These are phyloP conservation scores for Drosophila tsacasi DNA, from an alignment of 1,140 invertebrate species.

Conservation along the genomic window DNA sequence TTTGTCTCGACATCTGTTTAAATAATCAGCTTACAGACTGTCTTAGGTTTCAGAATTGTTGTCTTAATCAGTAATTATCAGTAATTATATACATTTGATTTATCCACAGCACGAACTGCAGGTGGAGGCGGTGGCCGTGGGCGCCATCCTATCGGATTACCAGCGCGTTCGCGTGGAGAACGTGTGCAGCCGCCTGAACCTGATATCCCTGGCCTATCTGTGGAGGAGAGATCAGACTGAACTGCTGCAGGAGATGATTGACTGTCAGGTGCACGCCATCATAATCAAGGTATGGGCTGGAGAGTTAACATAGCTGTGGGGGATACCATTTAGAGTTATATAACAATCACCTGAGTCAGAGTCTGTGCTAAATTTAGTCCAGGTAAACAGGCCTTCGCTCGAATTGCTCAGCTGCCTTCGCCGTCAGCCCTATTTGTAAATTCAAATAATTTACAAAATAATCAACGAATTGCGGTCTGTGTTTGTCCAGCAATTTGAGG, in stretches of 20 bases:
- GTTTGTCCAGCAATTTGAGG: constrained; percentile 23
- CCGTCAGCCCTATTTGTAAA: neutral
- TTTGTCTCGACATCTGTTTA: no score
- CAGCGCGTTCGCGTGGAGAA: constrained; percentile 98
- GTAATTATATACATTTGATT: neutral
- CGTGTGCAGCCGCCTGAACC: constrained; percentile 96
- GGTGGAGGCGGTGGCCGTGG: constrained; percentile 97
- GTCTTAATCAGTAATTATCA: neutral
- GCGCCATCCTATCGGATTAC: constrained; percentile 99
- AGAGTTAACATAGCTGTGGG: no score
- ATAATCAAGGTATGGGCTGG: constrained; percentile 91
- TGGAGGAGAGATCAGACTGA: constrained; percentile 97
- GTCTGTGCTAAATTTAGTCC: constrained; percentile 21
- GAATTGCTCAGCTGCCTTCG: constrained; percentile 14
- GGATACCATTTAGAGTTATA: neutral
- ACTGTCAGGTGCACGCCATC: constrained; percentile 95
- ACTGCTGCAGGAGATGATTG: constrained; percentile 98
- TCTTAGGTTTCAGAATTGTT: neutral
- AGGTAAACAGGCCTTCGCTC: constrained; percentile 3
- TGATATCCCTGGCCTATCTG: constrained; percentile 96
- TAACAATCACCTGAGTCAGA: neutral
- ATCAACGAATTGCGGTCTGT: neutral
- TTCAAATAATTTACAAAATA: constrained; percentile 8
- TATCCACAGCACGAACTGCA: constrained; percentile 90
- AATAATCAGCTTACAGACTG: neutral